A percentile compares a stretch with the other conserved stretches of the same genome.
These are phyloP conservation scores for Marronus borbonicus DNA, from an alignment of 2,888 invertebrate species.

Conservation along the genomic window DNA sequence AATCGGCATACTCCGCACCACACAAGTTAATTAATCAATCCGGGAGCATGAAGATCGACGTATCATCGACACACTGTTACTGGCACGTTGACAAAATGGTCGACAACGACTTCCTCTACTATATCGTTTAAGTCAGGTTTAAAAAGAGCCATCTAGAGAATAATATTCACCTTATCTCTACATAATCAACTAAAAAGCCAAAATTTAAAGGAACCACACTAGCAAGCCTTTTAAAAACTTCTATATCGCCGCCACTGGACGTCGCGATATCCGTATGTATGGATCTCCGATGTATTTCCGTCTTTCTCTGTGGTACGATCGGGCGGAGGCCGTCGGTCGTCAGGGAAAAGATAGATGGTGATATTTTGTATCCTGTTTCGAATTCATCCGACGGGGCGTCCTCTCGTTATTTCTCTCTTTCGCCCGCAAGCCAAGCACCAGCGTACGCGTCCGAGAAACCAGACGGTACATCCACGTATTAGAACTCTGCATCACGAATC, in stretches of 20 bases:
- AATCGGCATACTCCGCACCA: too few species aligned
- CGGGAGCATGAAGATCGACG: too few species aligned
- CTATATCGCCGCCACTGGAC: not conserved
- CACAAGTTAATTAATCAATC: too few species aligned
- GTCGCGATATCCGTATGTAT: not conserved
- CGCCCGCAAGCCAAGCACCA: not conserved
- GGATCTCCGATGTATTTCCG: constrained; percentile 18
- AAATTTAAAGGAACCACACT: too few species aligned
- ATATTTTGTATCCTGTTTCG: constrained; percentile 48
- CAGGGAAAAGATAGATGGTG: constrained; percentile 32
- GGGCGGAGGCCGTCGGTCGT: constrained; percentile 14
- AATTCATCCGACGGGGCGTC: constrained; percentile 31
- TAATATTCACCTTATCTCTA: too few species aligned
- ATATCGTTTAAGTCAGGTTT: too few species aligned
- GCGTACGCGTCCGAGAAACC: not conserved
- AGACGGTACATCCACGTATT: not conserved
- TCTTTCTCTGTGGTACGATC: constrained; percentile 14
- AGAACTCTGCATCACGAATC: constrained; percentile 12
- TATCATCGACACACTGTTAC: too few species aligned
- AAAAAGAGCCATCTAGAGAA: too few species aligned
- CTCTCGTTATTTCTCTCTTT: not conserved
- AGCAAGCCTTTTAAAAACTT: too few species aligned
- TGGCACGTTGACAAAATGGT: too few species aligned
- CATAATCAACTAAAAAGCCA: too few species aligned
- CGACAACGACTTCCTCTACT: too few species aligned